Base-by-base conservation (phyloP, 1,140 invertebrate species). In the Harpegnathos saltator region DNA sequence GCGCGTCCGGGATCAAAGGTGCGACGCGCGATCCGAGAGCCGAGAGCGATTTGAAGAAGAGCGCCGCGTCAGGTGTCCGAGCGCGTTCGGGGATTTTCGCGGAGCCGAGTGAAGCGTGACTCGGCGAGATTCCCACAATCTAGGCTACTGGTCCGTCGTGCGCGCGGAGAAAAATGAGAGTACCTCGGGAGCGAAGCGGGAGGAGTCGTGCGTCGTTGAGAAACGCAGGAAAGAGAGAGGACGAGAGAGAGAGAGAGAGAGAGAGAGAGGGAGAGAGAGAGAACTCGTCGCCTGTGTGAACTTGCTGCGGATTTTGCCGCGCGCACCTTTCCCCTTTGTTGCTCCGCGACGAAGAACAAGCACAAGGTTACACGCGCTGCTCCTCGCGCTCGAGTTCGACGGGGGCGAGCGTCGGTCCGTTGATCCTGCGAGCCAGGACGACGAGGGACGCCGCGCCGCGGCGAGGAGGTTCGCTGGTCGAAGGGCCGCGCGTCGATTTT, bases 261-360 rank as follows among this genome's bases (percentile, higher is more conserved):
- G n/a, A n/a, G n/a, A n/a, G n/a, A n/a, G n/a, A n/a, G n/a, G n/a
- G n/a, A n/a, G n/a, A n/a, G n/a, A n/a, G n/a, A n/a, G 61, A 54
- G 29, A n/a, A 50, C 19, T 15, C 17, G 26, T 15, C 52, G 33
- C 7, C 24, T n/a, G 19, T n/a, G 19, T 33, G 29, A 63, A 33
- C 44, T 65, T 38, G 44, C 2, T n/a, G 12, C 54, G 14, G n/a
- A 78, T 38, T 68, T 78, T 44, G 33, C 22, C 11, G n/a, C n/a
- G n/a, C n/a, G n/a, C n/a, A 68, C 5, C 33, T 78, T 68, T 69
- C 52, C 24, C 22, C 17, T 69, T 78, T 56, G 75, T 78, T 69
- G 14, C 17, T 56, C 15, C 17, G 15, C 12, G 71, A n/a, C n/a
- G n/a, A n/a, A n/a, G n/a, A 33, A 44, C 26, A 44, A 61, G 56